phyloP scores from a whole-genome alignment of 2,888 invertebrate genomes.

The Margaritifera margaritifera region DNA sequence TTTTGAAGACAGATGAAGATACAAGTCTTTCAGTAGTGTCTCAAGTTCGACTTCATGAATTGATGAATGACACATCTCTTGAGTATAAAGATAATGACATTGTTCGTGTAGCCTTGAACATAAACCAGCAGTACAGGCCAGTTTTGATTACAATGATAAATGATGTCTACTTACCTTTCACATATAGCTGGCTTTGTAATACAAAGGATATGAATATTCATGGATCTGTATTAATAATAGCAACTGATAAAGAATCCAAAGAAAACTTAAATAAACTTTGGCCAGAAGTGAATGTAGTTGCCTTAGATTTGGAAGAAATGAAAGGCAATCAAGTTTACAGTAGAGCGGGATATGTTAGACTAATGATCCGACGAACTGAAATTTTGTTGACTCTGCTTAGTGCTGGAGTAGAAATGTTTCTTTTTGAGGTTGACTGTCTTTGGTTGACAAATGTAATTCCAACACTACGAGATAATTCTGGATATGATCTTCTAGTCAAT shows the following conservation, averaged over 20 bases:
- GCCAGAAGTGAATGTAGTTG: constrained; percentile 45
- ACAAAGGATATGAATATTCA: constrained; percentile 50
- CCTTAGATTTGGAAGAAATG: constrained; percentile 25
- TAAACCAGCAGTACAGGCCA: constrained; percentile 22
- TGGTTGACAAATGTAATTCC: constrained; percentile 55
- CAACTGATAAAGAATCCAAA: constrained; percentile 43
- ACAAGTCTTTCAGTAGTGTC: too few species aligned
- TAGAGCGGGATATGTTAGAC: constrained; percentile 50
- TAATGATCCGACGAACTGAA: constrained; percentile 51
- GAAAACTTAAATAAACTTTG: constrained; percentile 42
- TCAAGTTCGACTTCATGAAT: too few species aligned
- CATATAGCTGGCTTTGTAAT: constrained; percentile 55
- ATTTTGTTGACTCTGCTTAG: constrained; percentile 36
- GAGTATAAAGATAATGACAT: constrained; percentile 14
- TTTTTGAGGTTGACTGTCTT: constrained; percentile 59
- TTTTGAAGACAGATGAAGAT: too few species aligned
- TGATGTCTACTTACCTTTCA: constrained; percentile 51
- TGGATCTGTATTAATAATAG: constrained; percentile 48
- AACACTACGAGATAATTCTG: constrained; percentile 22
- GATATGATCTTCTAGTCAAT: constrained; percentile 45
- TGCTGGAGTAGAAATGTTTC: constrained; percentile 40
- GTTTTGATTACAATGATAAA: constrained; percentile 52
- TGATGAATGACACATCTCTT: not conserved
- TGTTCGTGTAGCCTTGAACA: constrained; percentile 31
- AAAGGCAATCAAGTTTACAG: constrained; percentile 50